Percentiles rank a stretch among this genome's conserved stretches.
These are phyloP conservation scores for Ginglymostoma cirratum DNA, from an alignment of 2,113 vertebrate species.

Conservation along the genomic window DNA sequence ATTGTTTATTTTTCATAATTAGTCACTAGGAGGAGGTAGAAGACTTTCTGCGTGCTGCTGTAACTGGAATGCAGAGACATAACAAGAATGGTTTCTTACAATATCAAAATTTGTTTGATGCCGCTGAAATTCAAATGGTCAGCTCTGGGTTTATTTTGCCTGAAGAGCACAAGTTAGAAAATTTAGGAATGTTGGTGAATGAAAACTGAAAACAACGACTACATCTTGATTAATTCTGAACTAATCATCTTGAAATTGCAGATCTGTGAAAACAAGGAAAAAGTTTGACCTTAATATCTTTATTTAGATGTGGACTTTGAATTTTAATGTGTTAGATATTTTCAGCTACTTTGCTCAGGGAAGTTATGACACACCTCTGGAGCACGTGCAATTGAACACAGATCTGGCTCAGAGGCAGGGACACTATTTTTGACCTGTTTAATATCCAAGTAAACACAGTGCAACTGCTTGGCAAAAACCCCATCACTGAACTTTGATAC, in stretches of 20 bases:
- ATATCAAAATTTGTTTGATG: not conserved
- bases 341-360: too few relatives aligned
- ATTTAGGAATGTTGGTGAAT: not conserved
- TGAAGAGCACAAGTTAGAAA: not conserved
- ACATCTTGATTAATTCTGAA: not conserved
- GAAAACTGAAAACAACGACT: not conserved
- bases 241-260: not conserved
- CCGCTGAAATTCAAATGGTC: not conserved
- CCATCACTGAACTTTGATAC: not conserved
- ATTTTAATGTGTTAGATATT: not conserved
- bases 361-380: too few relatives aligned
- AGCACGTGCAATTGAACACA: too few relatives aligned
- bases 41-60: not conserved
- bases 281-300: not conserved
- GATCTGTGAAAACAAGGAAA: not conserved
- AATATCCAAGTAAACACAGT: not conserved
- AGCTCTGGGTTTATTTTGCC: not conserved
- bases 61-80: not conserved
- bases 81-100: not conserved
- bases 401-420: too few relatives aligned
- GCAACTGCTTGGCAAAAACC: not conserved
- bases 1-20: not conserved
- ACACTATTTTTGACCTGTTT: not conserved
- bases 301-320: not conserved
- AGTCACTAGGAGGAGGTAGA: constrained; percentile 19